Conservation (phyloP, 2,888 invertebrate species). For the Agonum fuliginosum region DNA sequence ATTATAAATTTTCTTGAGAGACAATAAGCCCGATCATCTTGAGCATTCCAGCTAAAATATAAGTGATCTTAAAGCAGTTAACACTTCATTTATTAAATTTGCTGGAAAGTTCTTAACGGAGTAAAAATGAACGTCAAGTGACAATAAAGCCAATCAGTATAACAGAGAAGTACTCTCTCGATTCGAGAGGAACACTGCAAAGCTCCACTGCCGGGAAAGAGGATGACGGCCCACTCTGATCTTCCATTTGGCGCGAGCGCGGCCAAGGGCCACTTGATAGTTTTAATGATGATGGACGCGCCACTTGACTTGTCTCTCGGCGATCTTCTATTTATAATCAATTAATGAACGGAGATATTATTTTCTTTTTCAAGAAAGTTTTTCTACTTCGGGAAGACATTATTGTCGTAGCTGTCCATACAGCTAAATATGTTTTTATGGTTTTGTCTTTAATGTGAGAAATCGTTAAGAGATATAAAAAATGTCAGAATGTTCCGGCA, state of each 20-base stretch:
- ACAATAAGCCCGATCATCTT: background rate
- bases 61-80: conserved; percentile 44
- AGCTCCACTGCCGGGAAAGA: background rate
- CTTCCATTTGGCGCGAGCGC: conserved; percentile 28
- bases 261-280: conserved; percentile 48
- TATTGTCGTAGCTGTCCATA: background rate
- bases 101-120: conserved; percentile 43
- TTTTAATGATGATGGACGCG: conserved; percentile 54
- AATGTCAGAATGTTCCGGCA: background rate
- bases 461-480: background rate
- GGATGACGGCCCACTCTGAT: conserved; percentile 12
- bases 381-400: background rate
- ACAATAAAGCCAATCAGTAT: conserved; percentile 56
- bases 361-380: background rate
- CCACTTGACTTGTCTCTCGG: conserved; percentile 7
- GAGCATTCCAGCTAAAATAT: background rate
- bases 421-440: background rate
- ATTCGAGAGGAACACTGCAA: conserved; percentile 25
- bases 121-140: conserved; percentile 54
- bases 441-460: background rate
- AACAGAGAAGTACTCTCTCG: conserved; percentile 51
- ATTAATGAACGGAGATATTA: conserved; percentile 12
- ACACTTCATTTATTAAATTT: conserved; percentile 55
- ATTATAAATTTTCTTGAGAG: background rate
- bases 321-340: conserved; percentile 37